Percentiles rank a stretch among this genome's conserved stretches.
Conservation (phyloP, 2,888 invertebrate species). For the Rosalia funebris region DNA sequence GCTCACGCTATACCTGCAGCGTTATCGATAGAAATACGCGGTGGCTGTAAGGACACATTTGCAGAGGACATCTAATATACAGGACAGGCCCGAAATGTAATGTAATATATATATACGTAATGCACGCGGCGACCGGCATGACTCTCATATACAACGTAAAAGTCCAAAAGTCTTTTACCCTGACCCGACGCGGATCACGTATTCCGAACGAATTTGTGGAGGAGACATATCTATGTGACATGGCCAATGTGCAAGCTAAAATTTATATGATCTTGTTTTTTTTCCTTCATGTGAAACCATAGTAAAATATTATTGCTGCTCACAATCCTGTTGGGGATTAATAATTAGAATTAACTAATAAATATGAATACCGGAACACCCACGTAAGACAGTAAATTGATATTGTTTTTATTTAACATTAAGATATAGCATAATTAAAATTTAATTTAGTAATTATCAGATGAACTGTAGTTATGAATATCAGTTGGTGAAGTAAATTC, state of each 20-base stretch:
- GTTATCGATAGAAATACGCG: slow-evolving; percentile 50
- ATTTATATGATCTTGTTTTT: slow-evolving; percentile 59
- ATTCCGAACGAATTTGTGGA: slow-evolving; percentile 55
- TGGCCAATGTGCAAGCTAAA: slow-evolving; percentile 58
- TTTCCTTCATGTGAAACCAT: slow-evolving; percentile 29
- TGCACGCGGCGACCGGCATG: slow-evolving; percentile 54
- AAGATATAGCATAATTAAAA: too few species aligned
- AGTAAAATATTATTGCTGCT: slow-evolving; percentile 9
- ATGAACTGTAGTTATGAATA: too few species aligned
- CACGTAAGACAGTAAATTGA: too few species aligned
- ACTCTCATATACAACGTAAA: slow-evolving; percentile 59
- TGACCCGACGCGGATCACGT: slow-evolving; percentile 58
- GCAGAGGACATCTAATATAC: slow-evolving; percentile 52
- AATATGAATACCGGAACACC: too few species aligned
- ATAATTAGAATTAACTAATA: too few species aligned
- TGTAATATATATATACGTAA: slow-evolving; percentile 58
- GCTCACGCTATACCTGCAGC: slow-evolving; percentile 46
- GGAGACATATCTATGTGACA: slow-evolving; percentile 59
- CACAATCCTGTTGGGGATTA: too few species aligned
- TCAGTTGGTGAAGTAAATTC: too few species aligned
- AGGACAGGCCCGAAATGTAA: slow-evolving; percentile 49
- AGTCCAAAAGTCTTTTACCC: slow-evolving; percentile 58
- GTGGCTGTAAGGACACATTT: slow-evolving; percentile 37
- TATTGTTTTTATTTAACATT: too few species aligned
- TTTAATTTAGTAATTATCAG: too few species aligned